Evolutionary conservation across 2,888 invertebrate species (phyloP).

Genomic region (Opisthograptis luteolata): DNA sequence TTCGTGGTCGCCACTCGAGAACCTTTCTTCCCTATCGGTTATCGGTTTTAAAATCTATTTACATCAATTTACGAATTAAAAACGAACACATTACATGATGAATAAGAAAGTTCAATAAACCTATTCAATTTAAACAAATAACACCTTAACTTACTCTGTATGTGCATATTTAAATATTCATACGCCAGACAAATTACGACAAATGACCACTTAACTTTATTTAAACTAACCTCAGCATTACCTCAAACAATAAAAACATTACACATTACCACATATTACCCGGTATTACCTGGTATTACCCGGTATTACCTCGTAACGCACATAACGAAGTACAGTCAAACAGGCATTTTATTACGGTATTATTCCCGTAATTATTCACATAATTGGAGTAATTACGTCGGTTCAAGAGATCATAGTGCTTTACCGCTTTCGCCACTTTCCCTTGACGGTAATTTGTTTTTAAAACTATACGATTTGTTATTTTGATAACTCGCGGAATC

Average conservation of each 20-base stretch:
- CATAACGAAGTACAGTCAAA: constrained; percentile 8
- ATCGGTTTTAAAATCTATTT: too few relatives aligned
- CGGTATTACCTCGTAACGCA: constrained; percentile 12
- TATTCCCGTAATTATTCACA: constrained; percentile 34
- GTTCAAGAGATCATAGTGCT: constrained; percentile 39
- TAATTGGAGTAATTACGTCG: constrained; percentile 30
- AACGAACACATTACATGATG: constrained; percentile 1
- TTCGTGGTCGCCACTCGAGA: too few relatives aligned
- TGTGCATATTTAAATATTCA: constrained; percentile 6
- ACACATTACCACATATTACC: constrained; percentile 12
- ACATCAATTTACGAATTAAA: background rate
- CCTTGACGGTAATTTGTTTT: constrained; percentile 20
- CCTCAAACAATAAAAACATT: constrained; percentile 9
- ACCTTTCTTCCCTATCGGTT: too few relatives aligned
- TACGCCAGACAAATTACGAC: constrained; percentile 12
- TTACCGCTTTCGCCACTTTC: constrained; percentile 39
- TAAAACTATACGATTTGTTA: constrained; percentile 30
- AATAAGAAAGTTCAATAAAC: constrained; percentile 14
- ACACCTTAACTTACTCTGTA: background rate
- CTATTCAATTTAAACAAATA: background rate
- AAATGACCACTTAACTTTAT: constrained; percentile 15
- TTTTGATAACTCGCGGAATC: constrained; percentile 33
- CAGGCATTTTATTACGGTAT: constrained; percentile 27
- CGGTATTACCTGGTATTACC: background rate
- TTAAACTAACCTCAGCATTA: constrained; percentile 12